Evolutionary conservation across 2,888 invertebrate species (phyloP).

Genomic region (Acleris sparsana): DNA sequence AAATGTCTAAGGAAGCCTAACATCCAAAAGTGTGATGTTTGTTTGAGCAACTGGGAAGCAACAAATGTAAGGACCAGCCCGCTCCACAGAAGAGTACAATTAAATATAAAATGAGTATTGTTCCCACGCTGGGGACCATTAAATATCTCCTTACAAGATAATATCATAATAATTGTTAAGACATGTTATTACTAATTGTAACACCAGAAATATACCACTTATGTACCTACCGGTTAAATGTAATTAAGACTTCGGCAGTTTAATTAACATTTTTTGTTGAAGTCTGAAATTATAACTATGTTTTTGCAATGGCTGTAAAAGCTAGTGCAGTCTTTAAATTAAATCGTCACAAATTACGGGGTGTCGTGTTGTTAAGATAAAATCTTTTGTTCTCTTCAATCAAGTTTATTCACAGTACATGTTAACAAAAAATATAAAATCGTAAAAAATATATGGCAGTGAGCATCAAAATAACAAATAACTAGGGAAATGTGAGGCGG

Average conservation of each 20-base stretch:
- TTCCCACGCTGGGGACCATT: slow-evolving; percentile 33
- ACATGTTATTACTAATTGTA: slow-evolving; percentile 31
- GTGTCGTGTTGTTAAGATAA: slow-evolving; percentile 22
- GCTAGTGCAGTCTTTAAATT: slow-evolving; percentile 21
- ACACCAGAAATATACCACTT: slow-evolving; percentile 7
- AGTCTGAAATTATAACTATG: slow-evolving; percentile 15
- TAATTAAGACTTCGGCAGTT: slow-evolving; percentile 4
- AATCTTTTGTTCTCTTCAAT: slow-evolving; percentile 31
- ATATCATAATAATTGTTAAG: slow-evolving; percentile 27
- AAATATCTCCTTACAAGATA: slow-evolving; percentile 25
- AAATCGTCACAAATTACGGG: slow-evolving; percentile 15
- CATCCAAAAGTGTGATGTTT: slow-evolving; percentile 20
- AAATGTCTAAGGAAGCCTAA: no score
- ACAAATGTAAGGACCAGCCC: slow-evolving; percentile 38
- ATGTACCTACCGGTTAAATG: slow-evolving; percentile 14
- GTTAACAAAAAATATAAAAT: slow-evolving; percentile 57
- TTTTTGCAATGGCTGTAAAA: background rate
- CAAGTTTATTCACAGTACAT: slow-evolving; percentile 43
- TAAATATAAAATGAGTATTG: slow-evolving; percentile 17
- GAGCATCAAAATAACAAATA: slow-evolving; percentile 50
- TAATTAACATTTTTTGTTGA: slow-evolving; percentile 22
- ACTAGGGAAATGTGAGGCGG: slow-evolving; percentile 42
- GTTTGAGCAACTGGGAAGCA: slow-evolving; percentile 37
- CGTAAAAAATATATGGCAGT: slow-evolving; percentile 67
- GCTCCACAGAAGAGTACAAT: slow-evolving; percentile 36